Conservation (phyloP, 2,888 invertebrate species). For the Geophilus truncorum region DNA sequence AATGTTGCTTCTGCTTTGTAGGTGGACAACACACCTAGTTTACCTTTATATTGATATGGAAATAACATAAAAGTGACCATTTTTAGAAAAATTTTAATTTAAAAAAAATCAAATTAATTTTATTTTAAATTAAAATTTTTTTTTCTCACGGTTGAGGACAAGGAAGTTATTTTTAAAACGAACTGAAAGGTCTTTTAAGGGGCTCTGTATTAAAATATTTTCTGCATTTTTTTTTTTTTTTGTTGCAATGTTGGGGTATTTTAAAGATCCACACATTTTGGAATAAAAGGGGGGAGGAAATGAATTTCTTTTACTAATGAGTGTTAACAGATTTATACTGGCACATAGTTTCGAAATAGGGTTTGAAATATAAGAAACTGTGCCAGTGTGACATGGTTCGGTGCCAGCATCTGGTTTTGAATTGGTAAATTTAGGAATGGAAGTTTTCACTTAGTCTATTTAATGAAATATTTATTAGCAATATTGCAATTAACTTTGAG, state of each 20-base stretch:
- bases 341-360: neutral
- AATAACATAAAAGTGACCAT: too few species aligned
- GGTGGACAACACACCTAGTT: neutral
- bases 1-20: neutral
- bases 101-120: too few species aligned
- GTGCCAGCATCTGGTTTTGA: neutral
- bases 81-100: neutral
- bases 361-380: neutral
- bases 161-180: too few species aligned
- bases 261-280: too few species aligned
- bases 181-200: too few species aligned
- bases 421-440: neutral
- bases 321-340: neutral
- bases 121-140: too few species aligned
- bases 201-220: too few species aligned
- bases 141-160: too few species aligned
- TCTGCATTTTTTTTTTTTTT: too few species aligned
- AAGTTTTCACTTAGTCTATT: neutral
- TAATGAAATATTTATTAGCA: too few species aligned
- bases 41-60: neutral
- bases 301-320: neutral
- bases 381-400: neutral
- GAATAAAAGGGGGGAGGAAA: neutral
- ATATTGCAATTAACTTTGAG: too few species aligned
- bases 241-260: too few species aligned